Evolutionary conservation across 2,113 vertebrate species (phyloP).

Genomic region (Phoenicopterus ruber): DNA sequence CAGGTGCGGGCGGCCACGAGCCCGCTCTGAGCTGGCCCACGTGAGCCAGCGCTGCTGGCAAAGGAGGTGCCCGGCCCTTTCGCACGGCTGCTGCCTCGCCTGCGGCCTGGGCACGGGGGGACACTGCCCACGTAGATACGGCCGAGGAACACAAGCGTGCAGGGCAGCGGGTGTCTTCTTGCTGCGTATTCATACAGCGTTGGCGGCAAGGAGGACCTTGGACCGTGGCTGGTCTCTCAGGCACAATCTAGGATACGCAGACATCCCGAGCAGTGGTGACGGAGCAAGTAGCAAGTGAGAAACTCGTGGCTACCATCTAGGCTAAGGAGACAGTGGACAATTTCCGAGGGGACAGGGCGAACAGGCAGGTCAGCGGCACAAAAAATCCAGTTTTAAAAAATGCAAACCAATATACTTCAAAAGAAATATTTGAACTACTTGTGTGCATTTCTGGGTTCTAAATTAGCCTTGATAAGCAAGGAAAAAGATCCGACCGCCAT

Average conservation of each 20-base stretch:
- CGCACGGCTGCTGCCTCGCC: background rate
- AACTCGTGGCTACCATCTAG: background rate
- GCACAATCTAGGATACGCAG: rapidly evolving
- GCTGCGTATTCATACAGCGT: rapidly evolving
- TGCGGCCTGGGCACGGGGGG: background rate
- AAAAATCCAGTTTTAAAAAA: background rate
- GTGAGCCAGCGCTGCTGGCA: background rate
- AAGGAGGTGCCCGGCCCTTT: background rate
- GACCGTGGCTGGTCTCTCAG: background rate
- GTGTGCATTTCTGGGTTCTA: background rate
- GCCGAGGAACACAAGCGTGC: background rate
- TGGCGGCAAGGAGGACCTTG: background rate
- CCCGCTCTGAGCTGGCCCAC: rapidly evolving
- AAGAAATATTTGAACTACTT: background rate
- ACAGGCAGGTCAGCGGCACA: background rate
- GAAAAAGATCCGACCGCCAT: background rate
- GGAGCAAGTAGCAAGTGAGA: background rate
- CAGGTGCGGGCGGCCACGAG: rapidly evolving
- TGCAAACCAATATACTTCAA: background rate
- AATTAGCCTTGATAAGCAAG: background rate
- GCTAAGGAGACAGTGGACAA: background rate
- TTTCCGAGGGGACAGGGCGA: background rate
- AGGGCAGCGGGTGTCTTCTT: background rate
- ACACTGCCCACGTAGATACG: rapidly evolving
- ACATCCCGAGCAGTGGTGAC: background rate